These are phyloP conservation scores for Gandaritis pyraliata DNA, from an alignment of 2,888 invertebrate genomes.

Conservation along the genomic window DNA sequence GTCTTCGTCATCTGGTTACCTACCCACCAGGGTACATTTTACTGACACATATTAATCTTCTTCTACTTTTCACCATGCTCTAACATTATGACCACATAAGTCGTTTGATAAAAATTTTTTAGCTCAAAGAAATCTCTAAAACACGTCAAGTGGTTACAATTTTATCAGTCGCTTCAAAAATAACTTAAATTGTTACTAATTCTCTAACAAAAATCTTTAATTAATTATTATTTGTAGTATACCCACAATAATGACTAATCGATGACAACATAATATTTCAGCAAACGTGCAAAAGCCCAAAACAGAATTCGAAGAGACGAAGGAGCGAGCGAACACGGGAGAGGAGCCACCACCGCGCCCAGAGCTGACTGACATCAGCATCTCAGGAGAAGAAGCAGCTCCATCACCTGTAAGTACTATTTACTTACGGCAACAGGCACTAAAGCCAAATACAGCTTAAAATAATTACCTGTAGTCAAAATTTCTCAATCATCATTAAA, in stretches of 20 bases:
- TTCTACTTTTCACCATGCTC: neutral
- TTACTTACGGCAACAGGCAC: neutral
- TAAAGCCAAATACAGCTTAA: too few relatives aligned
- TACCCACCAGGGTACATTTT: neutral
- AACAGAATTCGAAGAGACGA: slow-evolving; percentile 54
- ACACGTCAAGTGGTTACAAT: too few relatives aligned
- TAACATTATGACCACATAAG: too few relatives aligned
- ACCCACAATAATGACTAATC: slow-evolving; percentile 31
- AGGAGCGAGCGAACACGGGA: slow-evolving; percentile 63
- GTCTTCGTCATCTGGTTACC: slow-evolving; percentile 55
- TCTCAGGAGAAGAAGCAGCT: slow-evolving; percentile 70
- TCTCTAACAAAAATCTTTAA: neutral
- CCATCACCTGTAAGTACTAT: slow-evolving; percentile 62
- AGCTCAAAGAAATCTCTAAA: too few relatives aligned
- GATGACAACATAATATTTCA: slow-evolving; percentile 52
- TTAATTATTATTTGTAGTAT: too few relatives aligned
- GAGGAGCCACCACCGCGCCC: slow-evolving; percentile 72
- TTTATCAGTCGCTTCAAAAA: too few relatives aligned
- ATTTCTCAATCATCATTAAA: too few relatives aligned
- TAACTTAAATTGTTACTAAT: neutral
- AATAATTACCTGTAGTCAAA: too few relatives aligned
- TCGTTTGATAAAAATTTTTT: too few relatives aligned
- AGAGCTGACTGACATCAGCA: slow-evolving; percentile 72
- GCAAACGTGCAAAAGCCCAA: slow-evolving; percentile 62
- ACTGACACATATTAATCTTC: neutral